Conservation (phyloP, 2,888 invertebrate genomes). For the Epistrophella euchroma region DNA sequence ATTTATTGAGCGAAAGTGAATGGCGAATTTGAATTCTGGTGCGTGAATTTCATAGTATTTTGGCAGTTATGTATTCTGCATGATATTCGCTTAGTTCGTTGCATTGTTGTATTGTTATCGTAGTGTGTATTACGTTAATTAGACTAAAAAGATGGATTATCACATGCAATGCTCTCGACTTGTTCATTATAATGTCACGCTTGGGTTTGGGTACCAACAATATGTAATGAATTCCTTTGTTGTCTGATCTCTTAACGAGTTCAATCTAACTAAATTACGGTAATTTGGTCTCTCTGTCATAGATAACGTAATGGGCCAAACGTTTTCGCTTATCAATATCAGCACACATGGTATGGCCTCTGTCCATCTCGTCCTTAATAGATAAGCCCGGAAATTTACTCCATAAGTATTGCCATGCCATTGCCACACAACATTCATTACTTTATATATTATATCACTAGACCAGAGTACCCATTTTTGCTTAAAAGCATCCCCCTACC, state of each 20-base stretch:
- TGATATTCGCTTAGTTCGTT: not conserved
- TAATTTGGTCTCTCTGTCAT: not conserved
- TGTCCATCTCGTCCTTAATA: no score
- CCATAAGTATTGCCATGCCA: not conserved
- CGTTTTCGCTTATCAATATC: not conserved
- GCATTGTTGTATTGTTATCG: not conserved
- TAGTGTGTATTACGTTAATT: not conserved
- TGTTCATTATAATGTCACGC: conserved; percentile 9
- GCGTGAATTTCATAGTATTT: not conserved
- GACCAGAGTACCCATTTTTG: conserved; percentile 19
- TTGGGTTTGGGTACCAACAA: not conserved
- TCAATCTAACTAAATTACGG: not conserved
- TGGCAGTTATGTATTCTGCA: not conserved
- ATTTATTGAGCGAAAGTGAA: conserved; percentile 56
- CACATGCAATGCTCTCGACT: not conserved
- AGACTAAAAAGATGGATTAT: not conserved
- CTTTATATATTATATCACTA: conserved; percentile 1
- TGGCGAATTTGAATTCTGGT: conserved; percentile 18
- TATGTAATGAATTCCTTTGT: conserved; percentile 1
- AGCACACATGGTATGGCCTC: not conserved
- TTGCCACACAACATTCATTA: conserved; percentile 8
- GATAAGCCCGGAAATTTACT: not conserved
- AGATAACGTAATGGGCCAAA: conserved; percentile 3
- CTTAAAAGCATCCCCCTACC: conserved; percentile 28
- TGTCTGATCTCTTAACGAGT: not conserved